Evolutionary conservation across 2,113 vertebrate species (phyloP).

Genomic region (Myotis davidii): DNA sequence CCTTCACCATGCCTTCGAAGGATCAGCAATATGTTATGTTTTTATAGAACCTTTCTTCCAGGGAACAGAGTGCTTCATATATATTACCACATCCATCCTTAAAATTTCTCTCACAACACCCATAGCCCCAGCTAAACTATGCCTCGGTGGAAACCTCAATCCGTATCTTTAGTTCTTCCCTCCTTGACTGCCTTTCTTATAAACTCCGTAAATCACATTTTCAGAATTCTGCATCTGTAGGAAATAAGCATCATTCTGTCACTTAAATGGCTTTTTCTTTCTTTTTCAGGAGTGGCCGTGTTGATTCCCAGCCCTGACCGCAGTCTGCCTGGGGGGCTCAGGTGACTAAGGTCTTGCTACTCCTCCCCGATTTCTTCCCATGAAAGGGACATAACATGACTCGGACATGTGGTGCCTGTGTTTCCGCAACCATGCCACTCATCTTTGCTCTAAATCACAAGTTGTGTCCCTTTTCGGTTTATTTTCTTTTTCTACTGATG

Average conservation of each 20-base stretch:
- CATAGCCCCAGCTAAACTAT: slow-evolving; percentile 63
- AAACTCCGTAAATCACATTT: slow-evolving; percentile 77
- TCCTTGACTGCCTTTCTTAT: slow-evolving; percentile 68
- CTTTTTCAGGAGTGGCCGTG: slow-evolving; percentile 19
- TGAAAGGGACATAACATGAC: background rate
- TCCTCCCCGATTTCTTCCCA: background rate
- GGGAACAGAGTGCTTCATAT: slow-evolving; percentile 77
- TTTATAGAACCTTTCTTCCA: slow-evolving; percentile 78
- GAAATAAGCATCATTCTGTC: slow-evolving; percentile 75
- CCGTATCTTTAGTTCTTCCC: slow-evolving; percentile 54
- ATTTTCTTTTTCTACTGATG: background rate
- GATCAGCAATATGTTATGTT: slow-evolving; percentile 77
- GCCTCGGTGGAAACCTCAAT: slow-evolving; percentile 46
- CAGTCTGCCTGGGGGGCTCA: background rate
- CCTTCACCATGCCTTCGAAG: slow-evolving; percentile 71
- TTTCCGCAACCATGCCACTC: background rate
- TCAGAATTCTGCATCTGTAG: slow-evolving; percentile 51
- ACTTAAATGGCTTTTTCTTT: slow-evolving; percentile 50
- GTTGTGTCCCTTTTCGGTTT: background rate
- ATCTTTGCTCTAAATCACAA: background rate
- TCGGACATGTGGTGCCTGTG: background rate
- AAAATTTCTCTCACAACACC: slow-evolving; percentile 77
- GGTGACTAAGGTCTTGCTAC: background rate
- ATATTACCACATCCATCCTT: slow-evolving; percentile 81
- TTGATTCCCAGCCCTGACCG: background rate